phyloP scores from a whole-genome alignment of 2,888 invertebrate genomes.

The Cheilosia vulpina region DNA sequence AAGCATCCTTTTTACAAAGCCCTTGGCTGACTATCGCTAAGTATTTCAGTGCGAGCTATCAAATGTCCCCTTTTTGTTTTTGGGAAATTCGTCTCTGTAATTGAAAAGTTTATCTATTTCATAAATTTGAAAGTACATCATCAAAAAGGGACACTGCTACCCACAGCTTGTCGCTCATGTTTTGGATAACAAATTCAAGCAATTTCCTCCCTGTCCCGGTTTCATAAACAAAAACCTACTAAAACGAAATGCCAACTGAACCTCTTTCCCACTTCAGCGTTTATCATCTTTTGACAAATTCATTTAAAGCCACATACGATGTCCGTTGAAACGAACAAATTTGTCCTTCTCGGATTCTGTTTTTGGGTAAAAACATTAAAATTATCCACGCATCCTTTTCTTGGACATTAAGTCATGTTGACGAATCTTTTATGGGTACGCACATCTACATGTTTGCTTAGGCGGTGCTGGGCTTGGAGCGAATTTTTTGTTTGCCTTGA shows the following conservation, averaged over 20 bases:
- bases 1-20: background rate
- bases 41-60: background rate
- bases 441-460: conserved; percentile 47
- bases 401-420: conserved; percentile 51
- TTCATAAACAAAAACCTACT: background rate
- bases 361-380: conserved; percentile 39
- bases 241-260: background rate
- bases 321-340: conserved; percentile 32
- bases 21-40: background rate
- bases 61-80: background rate
- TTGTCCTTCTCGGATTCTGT: conserved; percentile 17
- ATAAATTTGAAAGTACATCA: conserved; percentile 20
- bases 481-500: conserved; percentile 2
- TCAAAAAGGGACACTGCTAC: conserved; percentile 27
- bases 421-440: conserved; percentile 16
- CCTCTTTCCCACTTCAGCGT: background rate
- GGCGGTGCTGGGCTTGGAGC: conserved; percentile 10
- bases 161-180: conserved; percentile 5
- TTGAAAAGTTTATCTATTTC: conserved; percentile 33
- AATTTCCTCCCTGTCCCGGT: conserved; percentile 17
- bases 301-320: conserved; percentile 27
- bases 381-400: conserved; percentile 55
- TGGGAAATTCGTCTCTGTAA: conserved; percentile 11
- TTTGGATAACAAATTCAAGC: conserved; percentile 48
- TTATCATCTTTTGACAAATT: background rate